These are phyloP conservation scores for Orientallactaga sibirica DNA, from an alignment of 2,797 vertebrate genomes.

Conservation along the genomic window DNA sequence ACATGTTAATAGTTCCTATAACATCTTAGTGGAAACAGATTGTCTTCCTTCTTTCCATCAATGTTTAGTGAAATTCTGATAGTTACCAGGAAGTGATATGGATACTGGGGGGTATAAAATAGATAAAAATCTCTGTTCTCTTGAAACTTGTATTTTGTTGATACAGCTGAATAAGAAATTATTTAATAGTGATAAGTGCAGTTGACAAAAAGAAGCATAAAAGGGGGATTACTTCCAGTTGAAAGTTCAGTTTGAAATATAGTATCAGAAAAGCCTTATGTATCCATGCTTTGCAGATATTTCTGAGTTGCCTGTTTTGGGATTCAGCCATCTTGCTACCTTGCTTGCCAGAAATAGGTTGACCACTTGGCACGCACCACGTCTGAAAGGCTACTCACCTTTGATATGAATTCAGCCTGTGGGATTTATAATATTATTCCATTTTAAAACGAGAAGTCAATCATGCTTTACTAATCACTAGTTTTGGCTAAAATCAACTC, in stretches of 20 bases:
- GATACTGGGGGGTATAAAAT: not conserved
- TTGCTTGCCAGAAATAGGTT: constrained; percentile 16
- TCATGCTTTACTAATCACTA: constrained; percentile 25
- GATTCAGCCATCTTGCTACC: not conserved
- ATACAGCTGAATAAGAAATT: not conserved
- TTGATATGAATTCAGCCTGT: not conserved
- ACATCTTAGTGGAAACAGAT: not conserved
- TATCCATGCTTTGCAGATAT: not conserved
- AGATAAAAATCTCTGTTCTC: not conserved
- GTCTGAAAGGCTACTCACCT: not conserved
- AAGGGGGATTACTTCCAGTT: not conserved
- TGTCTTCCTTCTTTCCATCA: not conserved
- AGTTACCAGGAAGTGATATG: not conserved
- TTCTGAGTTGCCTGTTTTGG: not conserved
- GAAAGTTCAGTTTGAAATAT: not conserved
- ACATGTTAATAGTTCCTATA: not conserved
- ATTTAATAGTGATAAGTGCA: not conserved
- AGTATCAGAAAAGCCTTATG: not conserved
- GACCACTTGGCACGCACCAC: not conserved
- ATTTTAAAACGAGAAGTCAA: constrained; percentile 12
- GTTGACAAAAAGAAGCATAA: not conserved
- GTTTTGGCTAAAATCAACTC: not conserved
- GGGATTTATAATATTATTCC: not conserved
- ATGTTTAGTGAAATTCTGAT: not conserved
- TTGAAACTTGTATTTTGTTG: not conserved